These are phyloP conservation scores for Echinometra lucunter DNA, from an alignment of 53 echinoderm and acorn worm genomes.

Conservation along the genomic window DNA sequence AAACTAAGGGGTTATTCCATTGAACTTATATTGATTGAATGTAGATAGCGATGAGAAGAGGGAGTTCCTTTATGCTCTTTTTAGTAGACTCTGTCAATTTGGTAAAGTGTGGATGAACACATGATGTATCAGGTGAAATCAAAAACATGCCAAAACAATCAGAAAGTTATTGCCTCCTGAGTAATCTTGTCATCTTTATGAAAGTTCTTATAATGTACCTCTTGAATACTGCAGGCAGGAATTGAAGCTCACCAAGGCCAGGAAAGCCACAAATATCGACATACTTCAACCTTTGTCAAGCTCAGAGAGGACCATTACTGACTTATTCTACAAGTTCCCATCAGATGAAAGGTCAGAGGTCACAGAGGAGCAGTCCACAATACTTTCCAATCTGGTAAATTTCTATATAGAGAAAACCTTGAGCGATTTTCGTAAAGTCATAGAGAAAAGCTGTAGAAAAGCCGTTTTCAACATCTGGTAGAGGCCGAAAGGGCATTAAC, in stretches of 20 bases:
- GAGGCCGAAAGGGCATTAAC: no score
- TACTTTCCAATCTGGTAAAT: conserved; percentile 1
- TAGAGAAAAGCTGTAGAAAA: no score
- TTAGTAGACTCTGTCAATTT: no score
- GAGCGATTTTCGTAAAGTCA: no score
- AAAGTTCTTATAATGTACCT: no score
- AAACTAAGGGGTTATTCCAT: background rate
- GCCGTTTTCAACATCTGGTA: no score
- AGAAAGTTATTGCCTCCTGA: no score
- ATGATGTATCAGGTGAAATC: no score
- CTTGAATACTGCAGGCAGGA: conserved; percentile 28
- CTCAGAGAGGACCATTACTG: background rate
- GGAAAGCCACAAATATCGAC: background rate
- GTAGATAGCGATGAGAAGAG: background rate
- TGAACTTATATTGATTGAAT: background rate
- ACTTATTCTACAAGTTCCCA: background rate
- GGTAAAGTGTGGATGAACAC: no score
- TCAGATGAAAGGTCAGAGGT: conserved; percentile 28
- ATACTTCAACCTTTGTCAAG: background rate
- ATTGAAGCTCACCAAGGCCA: background rate
- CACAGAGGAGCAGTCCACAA: background rate
- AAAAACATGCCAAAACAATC: no score
- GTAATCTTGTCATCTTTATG: no score
- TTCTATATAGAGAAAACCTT: background rate
- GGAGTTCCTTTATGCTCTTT: background rate